Percentiles rank a stretch among this genome's conserved stretches.
These are phyloP conservation scores for Cataglyphis livida DNA, from an alignment of 2,888 invertebrate species.

Conservation along the genomic window DNA sequence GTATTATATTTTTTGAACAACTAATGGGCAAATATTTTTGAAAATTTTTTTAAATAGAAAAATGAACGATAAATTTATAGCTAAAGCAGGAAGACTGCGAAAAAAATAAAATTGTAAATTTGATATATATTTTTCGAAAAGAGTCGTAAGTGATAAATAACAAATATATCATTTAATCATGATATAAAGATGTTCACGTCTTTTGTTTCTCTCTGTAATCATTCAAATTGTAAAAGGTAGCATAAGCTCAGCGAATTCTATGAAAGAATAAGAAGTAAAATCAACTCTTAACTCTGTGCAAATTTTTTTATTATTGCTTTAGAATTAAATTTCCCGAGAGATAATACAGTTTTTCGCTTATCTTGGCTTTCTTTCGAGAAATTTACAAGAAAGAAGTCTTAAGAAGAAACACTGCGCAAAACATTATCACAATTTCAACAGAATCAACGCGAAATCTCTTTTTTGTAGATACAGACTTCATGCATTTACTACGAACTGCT, in stretches of 20 bases:
- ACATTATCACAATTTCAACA: constrained; percentile 31
- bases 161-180: not conserved
- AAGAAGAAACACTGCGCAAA: constrained; percentile 19
- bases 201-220: not conserved
- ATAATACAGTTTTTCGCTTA: constrained; percentile 21
- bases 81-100: not conserved
- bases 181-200: not conserved
- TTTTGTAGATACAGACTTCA: not conserved
- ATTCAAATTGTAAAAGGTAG: not conserved
- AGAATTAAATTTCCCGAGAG: constrained; percentile 21
- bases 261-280: not conserved
- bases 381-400: constrained; percentile 24
- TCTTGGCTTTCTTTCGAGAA: constrained; percentile 18
- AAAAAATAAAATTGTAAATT: not conserved
- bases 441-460: constrained; percentile 9
- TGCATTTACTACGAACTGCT: constrained; percentile 10
- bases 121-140: not conserved
- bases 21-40: not conserved
- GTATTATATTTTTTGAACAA: not conserved
- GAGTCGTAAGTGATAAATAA: not conserved
- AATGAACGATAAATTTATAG: not conserved
- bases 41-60: not conserved
- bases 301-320: constrained; percentile 11
- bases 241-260: not conserved
- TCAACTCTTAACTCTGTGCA: not conserved